Percentiles rank a stretch among this genome's conserved stretches.
phyloP scores from a whole-genome alignment of 2,797 vertebrate species.

The Micropoecilia bifurca region DNA sequence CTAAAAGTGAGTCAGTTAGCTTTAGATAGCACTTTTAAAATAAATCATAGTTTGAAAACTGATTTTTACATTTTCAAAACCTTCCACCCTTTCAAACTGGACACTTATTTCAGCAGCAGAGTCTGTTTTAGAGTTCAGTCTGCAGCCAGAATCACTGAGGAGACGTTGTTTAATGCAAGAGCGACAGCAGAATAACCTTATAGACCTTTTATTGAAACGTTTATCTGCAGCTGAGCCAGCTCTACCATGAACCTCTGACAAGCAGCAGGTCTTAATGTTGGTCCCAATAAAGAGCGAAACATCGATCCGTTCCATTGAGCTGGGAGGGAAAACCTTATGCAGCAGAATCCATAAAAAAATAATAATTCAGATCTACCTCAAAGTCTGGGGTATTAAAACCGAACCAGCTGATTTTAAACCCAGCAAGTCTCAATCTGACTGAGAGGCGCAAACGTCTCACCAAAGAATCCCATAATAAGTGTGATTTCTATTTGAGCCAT shows the following conservation, averaged over 20 bases:
- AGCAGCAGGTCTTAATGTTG: slow-evolving; percentile 46
- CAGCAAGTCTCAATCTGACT: slow-evolving; percentile 30
- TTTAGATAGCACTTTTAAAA: not conserved
- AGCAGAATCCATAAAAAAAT: not conserved
- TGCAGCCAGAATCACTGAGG: not conserved
- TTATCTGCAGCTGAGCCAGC: slow-evolving; percentile 18
- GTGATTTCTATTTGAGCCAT: slow-evolving; percentile 49
- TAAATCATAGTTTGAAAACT: slow-evolving; percentile 6
- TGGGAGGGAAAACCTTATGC: slow-evolving; percentile 2
- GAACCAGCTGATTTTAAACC: slow-evolving; percentile 16
- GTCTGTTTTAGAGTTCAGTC: not conserved
- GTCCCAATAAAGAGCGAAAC: slow-evolving; percentile 32
- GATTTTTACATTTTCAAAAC: slow-evolving; percentile 4
- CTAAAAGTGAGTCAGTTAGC: not conserved
- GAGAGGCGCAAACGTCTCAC: slow-evolving; percentile 30
- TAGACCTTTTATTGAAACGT: not conserved
- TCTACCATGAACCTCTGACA: slow-evolving; percentile 56
- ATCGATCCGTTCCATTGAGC: slow-evolving; percentile 37
- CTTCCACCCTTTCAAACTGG: not conserved
- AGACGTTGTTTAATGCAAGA: not conserved
- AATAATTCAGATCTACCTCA: not conserved
- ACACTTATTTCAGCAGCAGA: not conserved
- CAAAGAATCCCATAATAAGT: slow-evolving; percentile 34
- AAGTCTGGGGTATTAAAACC: slow-evolving; percentile 12
- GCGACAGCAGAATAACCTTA: not conserved